Conservation (phyloP, 2,113 vertebrate genomes). For the Pandion haliaetus region DNA sequence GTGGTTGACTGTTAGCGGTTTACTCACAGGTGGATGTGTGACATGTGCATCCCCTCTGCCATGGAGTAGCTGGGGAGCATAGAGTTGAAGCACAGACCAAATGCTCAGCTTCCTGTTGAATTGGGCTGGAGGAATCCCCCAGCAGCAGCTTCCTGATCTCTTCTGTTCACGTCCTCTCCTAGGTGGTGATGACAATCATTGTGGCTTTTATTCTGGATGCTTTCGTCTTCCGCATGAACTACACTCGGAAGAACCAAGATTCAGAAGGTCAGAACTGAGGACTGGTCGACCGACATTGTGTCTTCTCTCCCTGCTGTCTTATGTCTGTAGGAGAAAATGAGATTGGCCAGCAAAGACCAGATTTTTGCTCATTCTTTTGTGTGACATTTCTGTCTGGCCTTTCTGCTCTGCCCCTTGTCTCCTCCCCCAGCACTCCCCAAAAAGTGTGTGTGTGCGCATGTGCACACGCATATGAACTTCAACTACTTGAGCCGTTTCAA, state of each 20-base stretch:
- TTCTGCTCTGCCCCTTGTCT: not conserved
- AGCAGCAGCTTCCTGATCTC: not conserved
- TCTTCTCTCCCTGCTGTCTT: not conserved
- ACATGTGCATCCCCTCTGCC: not conserved
- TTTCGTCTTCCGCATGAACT: conserved; percentile 99
- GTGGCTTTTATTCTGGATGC: conserved; percentile 98
- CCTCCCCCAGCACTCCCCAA: not conserved
- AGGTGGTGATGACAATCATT: conserved; percentile 99
- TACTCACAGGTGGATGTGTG: not conserved
- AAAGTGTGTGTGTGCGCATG: not conserved
- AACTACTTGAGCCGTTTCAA: not conserved
- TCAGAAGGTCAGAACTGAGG: conserved; percentile 74
- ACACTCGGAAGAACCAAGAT: conserved; percentile 92
- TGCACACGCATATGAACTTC: not conserved
- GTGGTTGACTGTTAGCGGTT: not conserved
- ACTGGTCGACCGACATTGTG: not conserved
- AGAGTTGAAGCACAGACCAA: not conserved
- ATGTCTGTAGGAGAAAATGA: not conserved
- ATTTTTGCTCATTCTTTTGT: not conserved
- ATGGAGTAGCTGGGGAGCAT: not conserved
- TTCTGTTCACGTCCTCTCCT: not conserved
- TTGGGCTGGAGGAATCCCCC: not conserved
- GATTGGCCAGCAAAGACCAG: not conserved
- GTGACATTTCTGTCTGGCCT: not conserved
- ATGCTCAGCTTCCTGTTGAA: not conserved